These are phyloP conservation scores for Cheilosia vulpina DNA, from an alignment of 2,888 invertebrate species.

Conservation along the genomic window DNA sequence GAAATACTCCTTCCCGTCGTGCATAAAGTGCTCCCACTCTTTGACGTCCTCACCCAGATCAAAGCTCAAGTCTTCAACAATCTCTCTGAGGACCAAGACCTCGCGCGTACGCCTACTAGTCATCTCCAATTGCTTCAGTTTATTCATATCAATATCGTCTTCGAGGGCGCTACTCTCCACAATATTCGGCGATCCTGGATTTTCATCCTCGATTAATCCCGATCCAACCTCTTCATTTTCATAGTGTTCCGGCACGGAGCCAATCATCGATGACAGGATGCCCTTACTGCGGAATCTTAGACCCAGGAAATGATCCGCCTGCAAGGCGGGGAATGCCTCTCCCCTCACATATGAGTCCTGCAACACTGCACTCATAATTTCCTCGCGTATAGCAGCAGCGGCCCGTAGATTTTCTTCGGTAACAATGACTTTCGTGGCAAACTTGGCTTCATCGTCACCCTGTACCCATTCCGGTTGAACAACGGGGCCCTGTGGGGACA, in stretches of 20 bases:
- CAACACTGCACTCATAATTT: slow-evolving; percentile 76
- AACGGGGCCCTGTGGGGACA: neutral
- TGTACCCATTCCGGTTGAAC: neutral
- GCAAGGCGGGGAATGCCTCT: neutral
- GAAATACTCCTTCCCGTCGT: slow-evolving; percentile 78
- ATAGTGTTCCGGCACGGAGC: neutral
- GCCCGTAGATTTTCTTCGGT: slow-evolving; percentile 76
- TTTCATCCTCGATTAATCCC: slow-evolving; percentile 13
- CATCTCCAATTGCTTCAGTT: slow-evolving; percentile 78
- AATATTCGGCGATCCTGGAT: slow-evolving; percentile 76
- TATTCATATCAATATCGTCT: slow-evolving; percentile 77
- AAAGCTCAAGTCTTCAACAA: slow-evolving; percentile 80
- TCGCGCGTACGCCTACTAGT: slow-evolving; percentile 80
- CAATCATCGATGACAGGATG: slow-evolving; percentile 59
- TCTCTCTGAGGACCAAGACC: slow-evolving; percentile 78
- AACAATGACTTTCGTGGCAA: slow-evolving; percentile 70
- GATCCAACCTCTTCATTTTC: slow-evolving; percentile 28
- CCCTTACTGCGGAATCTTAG: slow-evolving; percentile 58
- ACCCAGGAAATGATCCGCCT: slow-evolving; percentile 60
- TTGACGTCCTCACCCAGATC: slow-evolving; percentile 78
- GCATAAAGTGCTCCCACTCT: slow-evolving; percentile 80
- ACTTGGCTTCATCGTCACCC: neutral
- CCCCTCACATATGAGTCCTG: slow-evolving; percentile 64
- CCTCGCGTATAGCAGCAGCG: slow-evolving; percentile 76
- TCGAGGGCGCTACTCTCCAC: slow-evolving; percentile 77